Evolutionary conservation across 2,797 vertebrate genomes (phyloP).

Genomic region (Propithecus deckenii): DNA sequence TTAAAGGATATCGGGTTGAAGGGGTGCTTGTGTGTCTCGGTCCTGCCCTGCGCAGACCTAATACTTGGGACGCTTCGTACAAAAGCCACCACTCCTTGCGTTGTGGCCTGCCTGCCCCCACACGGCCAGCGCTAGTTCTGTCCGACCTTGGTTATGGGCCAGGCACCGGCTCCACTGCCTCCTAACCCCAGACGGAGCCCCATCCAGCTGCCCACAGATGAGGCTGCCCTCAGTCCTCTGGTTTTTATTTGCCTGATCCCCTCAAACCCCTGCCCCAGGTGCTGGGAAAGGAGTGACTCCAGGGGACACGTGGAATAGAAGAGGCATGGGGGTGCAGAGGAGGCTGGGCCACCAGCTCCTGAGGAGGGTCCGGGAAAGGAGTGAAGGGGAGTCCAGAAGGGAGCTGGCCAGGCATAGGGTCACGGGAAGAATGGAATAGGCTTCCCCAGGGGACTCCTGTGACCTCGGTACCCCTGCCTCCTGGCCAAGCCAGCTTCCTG

Average conservation of each 20-base stretch:
- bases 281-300: neutral
- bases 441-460: neutral
- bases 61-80: neutral
- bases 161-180: neutral
- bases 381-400: neutral
- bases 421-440: neutral
- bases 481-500: neutral
- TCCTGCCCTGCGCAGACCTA: neutral
- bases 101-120: neutral
- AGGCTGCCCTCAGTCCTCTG: slow-evolving; percentile 61
- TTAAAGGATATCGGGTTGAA: neutral
- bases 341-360: neutral
- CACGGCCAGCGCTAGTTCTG: rapidly evolving
- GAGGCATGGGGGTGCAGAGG: neutral
- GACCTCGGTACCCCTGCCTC: neutral
- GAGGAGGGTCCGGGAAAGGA: neutral
- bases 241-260: slow-evolving; percentile 69
- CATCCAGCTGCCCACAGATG: slow-evolving; percentile 40
- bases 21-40: too few relatives aligned
- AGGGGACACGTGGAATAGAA: neutral
- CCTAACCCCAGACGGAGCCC: neutral
- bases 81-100: neutral
- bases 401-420: neutral
- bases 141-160: neutral
- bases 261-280: neutral